These are phyloP conservation scores for Sardinella longiceps DNA, from an alignment of 2,797 vertebrate genomes.

Conservation along the genomic window DNA sequence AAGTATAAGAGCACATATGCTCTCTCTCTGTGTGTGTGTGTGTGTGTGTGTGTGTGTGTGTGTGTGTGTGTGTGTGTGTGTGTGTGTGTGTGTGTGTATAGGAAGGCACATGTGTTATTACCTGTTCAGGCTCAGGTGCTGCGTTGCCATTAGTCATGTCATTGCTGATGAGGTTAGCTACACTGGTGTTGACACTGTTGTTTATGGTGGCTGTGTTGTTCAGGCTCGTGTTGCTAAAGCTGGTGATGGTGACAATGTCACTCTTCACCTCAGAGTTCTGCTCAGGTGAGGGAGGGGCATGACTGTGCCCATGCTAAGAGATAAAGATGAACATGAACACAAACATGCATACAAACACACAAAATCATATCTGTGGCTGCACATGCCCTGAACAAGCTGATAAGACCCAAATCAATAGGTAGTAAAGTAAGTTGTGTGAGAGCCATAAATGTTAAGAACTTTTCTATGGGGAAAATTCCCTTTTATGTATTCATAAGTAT, in stretches of 20 bases:
- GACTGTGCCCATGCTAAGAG: slow-evolving; percentile 70
- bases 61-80: slow-evolving; percentile 1
- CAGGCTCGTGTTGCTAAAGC: slow-evolving; percentile 55
- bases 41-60: no score
- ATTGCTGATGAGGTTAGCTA: slow-evolving; percentile 11
- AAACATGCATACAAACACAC: not conserved
- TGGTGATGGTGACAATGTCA: slow-evolving; percentile 60
- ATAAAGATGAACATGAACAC: not conserved
- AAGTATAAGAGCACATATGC: not conserved
- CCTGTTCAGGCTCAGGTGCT: not conserved
- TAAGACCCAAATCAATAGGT: not conserved
- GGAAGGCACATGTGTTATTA: not conserved
- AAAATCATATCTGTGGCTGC: not conserved
- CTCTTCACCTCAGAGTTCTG: slow-evolving; percentile 55
- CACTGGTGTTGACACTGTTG: slow-evolving; percentile 9
- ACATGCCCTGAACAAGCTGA: not conserved
- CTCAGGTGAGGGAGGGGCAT: slow-evolving; percentile 55
- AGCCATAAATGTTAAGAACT: not conserved
- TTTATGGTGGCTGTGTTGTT: not conserved
- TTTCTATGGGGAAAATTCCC: no score
- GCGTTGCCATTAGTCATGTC: not conserved
- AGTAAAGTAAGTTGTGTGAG: no score
- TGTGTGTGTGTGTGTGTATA: not conserved
- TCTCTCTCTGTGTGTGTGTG: not conserved
- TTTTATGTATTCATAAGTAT: no score